Conservation (phyloP, 2,797 vertebrate species). For the Hypotaenidia okinawae region DNA sequence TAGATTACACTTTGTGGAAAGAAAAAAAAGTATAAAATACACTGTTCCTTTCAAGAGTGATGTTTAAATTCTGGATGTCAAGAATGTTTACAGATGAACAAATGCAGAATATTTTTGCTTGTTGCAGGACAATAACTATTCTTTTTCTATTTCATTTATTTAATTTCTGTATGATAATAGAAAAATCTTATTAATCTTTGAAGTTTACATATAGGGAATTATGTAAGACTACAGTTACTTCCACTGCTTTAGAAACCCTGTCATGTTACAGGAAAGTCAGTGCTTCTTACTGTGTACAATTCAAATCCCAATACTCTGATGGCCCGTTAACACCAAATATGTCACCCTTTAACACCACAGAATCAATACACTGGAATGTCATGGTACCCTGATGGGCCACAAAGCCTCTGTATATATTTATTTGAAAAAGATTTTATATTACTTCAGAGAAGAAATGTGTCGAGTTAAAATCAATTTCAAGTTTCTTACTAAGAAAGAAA, state of each 20-base stretch:
- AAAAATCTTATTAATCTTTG: not conserved
- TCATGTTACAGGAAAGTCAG: slow-evolving; percentile 56
- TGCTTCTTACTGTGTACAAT: slow-evolving; percentile 49
- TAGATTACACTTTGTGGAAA: not conserved
- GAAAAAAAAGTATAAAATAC: not conserved
- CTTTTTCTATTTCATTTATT: not conserved
- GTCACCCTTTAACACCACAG: slow-evolving; percentile 73
- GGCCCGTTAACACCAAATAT: slow-evolving; percentile 72
- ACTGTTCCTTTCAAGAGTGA: not conserved
- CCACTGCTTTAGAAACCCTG: slow-evolving; percentile 49
- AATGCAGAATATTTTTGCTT: not conserved
- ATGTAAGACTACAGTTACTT: not conserved
- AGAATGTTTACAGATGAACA: not conserved
- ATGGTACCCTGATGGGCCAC: slow-evolving; percentile 78
- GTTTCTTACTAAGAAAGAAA: slow-evolving; percentile 73
- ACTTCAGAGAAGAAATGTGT: slow-evolving; percentile 63
- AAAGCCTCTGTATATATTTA: slow-evolving; percentile 65
- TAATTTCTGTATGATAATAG: not conserved
- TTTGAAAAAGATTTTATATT: slow-evolving; percentile 70
- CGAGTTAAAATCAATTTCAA: slow-evolving; percentile 77
- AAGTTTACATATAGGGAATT: not conserved
- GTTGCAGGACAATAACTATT: not conserved
- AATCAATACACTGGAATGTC: slow-evolving; percentile 80
- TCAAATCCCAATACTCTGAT: slow-evolving; percentile 69
- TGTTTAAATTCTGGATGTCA: not conserved